Base-by-base conservation (phyloP, 2,797 vertebrate species). In the Nothura maculosa region DNA sequence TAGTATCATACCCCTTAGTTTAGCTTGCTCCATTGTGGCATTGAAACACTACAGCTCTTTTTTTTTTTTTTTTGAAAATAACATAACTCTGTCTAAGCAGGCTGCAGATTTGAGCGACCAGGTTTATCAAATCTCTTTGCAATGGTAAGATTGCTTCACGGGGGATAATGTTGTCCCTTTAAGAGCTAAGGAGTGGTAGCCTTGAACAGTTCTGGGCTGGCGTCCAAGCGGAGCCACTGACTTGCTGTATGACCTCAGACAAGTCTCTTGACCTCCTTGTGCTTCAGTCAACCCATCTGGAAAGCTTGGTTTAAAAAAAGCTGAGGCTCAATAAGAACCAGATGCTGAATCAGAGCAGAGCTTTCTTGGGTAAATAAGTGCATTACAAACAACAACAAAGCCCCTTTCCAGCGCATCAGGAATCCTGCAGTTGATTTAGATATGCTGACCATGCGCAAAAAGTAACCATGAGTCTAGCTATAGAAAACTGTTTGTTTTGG, bases 191-290 rank as follows among this genome's bases (percentile, higher is more conserved):
- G 94, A 95, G 82, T 94, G 85, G 95, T 96, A 96, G 96, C 85
- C 93, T 96, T 95, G 89, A 91, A 94, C 89, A 55, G 80, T 92
- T 95, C 95, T 95, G 95, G 95, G 95, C 96, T 94, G 12, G 4
- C 36, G 58, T 96, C 96, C 96, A 96, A 92, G 91, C 78, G 92
- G 93, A 96, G 95, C 96, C 96, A 96, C 95, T 94, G 96, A 95
- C 94, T 96, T 91, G 94, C 91, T 95, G 87, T 91, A 96, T 95
- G 96, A 96, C 96, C 96, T 96, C 96, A 95, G 96, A 96, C 94
- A 93, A 96, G 95, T 96, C 92, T 95, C 95, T 96, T 96, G 95
- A 96, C 95, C 96, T 95, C 82, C 74, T 95, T 95, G 82, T 96
- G 94, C 87, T 96, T 95, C 92, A 96, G 83, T 96, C 94, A 95